Evolutionary conservation across 2,113 vertebrate species (phyloP), one percentile per base, ranked within the genome.

Genomic region (Morone chrysops): DNA sequence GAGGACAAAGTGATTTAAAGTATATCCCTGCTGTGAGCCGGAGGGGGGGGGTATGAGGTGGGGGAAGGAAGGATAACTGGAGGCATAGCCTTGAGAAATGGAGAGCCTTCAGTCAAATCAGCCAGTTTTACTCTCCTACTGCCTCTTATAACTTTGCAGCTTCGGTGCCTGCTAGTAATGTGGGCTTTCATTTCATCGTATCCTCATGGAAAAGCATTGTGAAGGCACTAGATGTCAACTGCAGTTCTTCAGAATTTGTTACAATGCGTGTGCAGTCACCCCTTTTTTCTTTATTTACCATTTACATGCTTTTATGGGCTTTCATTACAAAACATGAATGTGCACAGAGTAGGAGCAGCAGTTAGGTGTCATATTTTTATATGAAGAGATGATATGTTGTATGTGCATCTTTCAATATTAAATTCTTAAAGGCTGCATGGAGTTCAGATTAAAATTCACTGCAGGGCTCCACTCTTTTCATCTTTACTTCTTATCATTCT

Each of bases 1-100:
- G 86, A 93, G 85, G 90, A 92, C 90, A 89, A 91, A 90, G 89
- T 89, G 85, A 85, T 92, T 88, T 85, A 89, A 92, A 89, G 84
- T 78, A 67, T 41, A 20, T 83, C 80, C 88, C 90, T 48, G 87
- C 90, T 92, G 89, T 78, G 90, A 91, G 91, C 93, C 89, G 63
- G 69, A 69, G 82, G 90, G 78, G 77, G 66, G 70, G 79, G 66
- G 50, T 70, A 65, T 56, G 43, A 57, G 75, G 10, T 40, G 77
- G 74, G 71, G 71, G 76, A 25, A 47, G 66, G 88, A 75, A 63
- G 76, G 84, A 89, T 91, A 87, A 91, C 92, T 80, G 63, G 78
- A 90, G 90, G 92, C 90, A 53, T 86, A 83, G 89, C 90, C 86
- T 88, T 92, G 70, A 93, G 90, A 83, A 91, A 88, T 76, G 76